Base-by-base conservation (phyloP, 2,797 vertebrate genomes). In the Amazonetta brasiliensis region DNA sequence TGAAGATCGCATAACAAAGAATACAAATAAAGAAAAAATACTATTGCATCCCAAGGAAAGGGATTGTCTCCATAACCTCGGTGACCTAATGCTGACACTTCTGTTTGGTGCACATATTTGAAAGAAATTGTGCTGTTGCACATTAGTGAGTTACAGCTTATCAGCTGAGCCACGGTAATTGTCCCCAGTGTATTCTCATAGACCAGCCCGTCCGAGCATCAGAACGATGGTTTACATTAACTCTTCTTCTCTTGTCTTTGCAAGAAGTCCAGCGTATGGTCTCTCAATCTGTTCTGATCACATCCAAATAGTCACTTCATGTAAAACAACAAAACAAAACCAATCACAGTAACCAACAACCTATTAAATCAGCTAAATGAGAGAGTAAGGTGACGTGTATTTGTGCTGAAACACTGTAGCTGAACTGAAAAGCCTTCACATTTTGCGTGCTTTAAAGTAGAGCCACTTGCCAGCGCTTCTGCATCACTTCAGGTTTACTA, bases 161-260 rank as follows among this genome's bases (percentile, higher is more conserved):
- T 97, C 91, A 94, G 82, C 94, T 96, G 96, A 92, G 87, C 85
- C 50, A 30, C 48, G 31, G 46, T 94, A 92, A 84, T 94, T 92
- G 79, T 91, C 94, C 73, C 91, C 55, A 46, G 76, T 84, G 69
- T 75, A 76, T 90, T 90, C 62, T 62, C 68, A 11, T 43, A 75
- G 87, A 91, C 69, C 62, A 86, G 44, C 41, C 58, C 66, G 74
- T 75, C 83, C 41, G 58, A 66, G 41, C 37, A 20, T 83, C 62
- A 62, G 26, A 37, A 25, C 86, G 73, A 69, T 84, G 73, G 44
- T 90, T 71, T 88, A 43, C 33, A 55, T 94, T 94, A 86, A 90
- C 22, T 92, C 64, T 79, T 79, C 68, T 76, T 54, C 37, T 52
- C 18, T 90, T 80, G 7, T 59, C 14, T 75, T 94, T 81, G 54